Conservation (phyloP, 2,888 invertebrate species). For the Zygogramma bicolorata region DNA sequence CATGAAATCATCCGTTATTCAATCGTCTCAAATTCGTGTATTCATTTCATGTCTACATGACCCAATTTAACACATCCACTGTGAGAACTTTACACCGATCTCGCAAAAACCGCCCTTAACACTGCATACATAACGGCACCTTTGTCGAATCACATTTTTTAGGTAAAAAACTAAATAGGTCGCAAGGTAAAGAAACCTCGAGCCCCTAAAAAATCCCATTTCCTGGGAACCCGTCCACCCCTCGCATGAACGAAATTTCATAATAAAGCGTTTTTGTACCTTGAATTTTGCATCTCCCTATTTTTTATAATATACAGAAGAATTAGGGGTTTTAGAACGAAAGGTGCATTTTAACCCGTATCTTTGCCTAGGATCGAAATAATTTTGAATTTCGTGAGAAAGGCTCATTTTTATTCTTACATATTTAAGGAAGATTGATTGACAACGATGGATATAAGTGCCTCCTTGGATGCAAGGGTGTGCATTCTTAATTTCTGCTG, state of each 20-base stretch:
- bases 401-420: conserved; percentile 27
- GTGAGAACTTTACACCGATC: conserved; percentile 33
- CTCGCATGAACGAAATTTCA: conserved; percentile 34
- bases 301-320: conserved; percentile 40
- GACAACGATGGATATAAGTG: conserved; percentile 16
- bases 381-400: conserved; percentile 44
- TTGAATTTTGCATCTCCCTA: conserved; percentile 48
- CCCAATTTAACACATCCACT: conserved; percentile 35
- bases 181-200: conserved; percentile 52
- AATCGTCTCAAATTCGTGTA: conserved; percentile 22
- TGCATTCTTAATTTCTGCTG: neutral
- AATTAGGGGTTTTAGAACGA: conserved; percentile 40
- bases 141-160: conserved; percentile 54
- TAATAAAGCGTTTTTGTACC: conserved; percentile 43
- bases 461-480: neutral
- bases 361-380: conserved; percentile 40
- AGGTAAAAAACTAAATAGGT: conserved; percentile 56
- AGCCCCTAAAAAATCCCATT: conserved; percentile 51
- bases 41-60: conserved; percentile 25
- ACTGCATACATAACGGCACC: conserved; percentile 10
- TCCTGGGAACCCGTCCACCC: conserved; percentile 51
- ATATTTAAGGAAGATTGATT: conserved; percentile 38
- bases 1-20: conserved; percentile 26
- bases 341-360: conserved; percentile 38
- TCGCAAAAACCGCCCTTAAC: conserved; percentile 31